Base-by-base conservation (phyloP, 2,797 vertebrate species). In the Sebastes oblongus region DNA sequence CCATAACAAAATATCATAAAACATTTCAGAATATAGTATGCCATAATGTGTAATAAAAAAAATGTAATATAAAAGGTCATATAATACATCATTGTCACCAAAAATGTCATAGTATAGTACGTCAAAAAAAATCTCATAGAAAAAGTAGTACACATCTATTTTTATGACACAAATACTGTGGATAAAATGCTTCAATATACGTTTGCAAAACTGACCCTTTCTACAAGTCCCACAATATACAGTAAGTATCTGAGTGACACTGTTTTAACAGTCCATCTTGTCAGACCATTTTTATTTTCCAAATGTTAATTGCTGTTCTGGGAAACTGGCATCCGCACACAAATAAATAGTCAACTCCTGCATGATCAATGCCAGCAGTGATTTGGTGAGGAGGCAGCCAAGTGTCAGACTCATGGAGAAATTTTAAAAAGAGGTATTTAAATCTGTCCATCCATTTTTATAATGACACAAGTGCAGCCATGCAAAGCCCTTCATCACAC, bases 401-500 rank as follows among this genome's bases (percentile, higher is more conserved):
- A 88, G 71, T 83, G 71, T 60, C 75, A 70, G 80, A 66, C 75
- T 81, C 30, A 13, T 16, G 27, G 22, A 85, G 70, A 78, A 56
- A 56, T 80, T 80, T 50, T 69, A 83, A 77, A 81, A 86, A 89
- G 70, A 20, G 71, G 36, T 77, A 64, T 91, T 92, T 88, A 85
- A 88, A 86, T 85, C 69, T 66, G 84, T 80, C 83, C 66, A 66
- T 87, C 60, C 64, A 46, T 86, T 88, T 90, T 89, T 75, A 81
- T 85, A 86, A 89, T 81, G 87, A 87, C 81, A 80, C 66, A 60
- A 70, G 80, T 78, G 81, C 80, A 74, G 78, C 77, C 77, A 81
- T 80, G 85, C 79, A 69, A 80, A 85, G 66, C 79, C 55, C 64
- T 83, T 88, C 76, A 77, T 83, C 74, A 64, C 46, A 68, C 52